A percentile compares a stretch with the other conserved stretches of the same genome.
Conservation (phyloP, 2,113 vertebrate species). For the Austrofundulus limnaeus region DNA sequence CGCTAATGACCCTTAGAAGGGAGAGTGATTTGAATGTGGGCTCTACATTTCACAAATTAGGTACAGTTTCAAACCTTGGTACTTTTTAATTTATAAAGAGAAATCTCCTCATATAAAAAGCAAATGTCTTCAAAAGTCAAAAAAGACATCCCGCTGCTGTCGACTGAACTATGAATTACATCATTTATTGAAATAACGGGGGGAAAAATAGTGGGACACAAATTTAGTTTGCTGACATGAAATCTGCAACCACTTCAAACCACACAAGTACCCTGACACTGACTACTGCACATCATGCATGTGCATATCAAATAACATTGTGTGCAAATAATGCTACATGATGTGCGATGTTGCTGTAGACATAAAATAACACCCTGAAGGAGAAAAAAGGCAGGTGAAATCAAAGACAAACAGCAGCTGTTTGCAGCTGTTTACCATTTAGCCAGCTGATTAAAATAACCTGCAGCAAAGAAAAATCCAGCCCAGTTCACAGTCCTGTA, state of each 20-base stretch:
- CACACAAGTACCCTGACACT: not conserved
- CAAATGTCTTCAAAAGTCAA: no score
- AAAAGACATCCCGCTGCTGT: no score
- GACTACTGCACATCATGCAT: not conserved
- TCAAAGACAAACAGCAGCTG: constrained; percentile 22
- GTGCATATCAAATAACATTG: not conserved
- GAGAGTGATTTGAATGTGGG: no score
- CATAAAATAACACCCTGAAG: constrained; percentile 13
- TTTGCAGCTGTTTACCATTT: constrained; percentile 7
- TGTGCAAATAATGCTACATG: constrained; percentile 6
- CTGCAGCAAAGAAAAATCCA: constrained; percentile 22
- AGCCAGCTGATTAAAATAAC: constrained; percentile 28
- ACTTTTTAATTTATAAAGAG: no score
- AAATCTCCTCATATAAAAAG: no score
- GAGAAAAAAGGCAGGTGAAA: constrained; percentile 25
- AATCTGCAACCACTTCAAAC: not conserved
- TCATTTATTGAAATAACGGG: no score
- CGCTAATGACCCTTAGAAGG: no score
- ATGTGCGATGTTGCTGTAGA: constrained; percentile 3
- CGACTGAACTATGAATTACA: no score
- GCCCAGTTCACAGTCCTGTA: constrained; percentile 17
- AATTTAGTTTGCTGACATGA: not conserved
- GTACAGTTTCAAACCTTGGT: no score
- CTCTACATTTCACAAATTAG: no score
- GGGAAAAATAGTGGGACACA: no score